These are phyloP conservation scores for Misgurnus mizolepis DNA, from an alignment of 2,113 vertebrate species.

Conservation along the genomic window DNA sequence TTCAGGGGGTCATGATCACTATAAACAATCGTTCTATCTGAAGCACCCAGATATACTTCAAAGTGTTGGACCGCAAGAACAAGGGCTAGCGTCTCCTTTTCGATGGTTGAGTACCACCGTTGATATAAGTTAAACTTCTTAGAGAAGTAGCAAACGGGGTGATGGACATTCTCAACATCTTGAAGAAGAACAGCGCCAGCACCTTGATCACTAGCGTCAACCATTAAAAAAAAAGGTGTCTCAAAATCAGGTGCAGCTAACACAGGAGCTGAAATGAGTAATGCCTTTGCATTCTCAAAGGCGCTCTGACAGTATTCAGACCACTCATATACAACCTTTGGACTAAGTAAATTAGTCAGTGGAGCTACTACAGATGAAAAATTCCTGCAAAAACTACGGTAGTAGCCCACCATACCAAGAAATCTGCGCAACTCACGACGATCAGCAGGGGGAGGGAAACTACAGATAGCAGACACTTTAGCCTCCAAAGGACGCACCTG, in stretches of 20 bases:
- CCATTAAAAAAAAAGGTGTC: neutral
- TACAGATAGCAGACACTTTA: neutral
- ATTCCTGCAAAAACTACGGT: neutral
- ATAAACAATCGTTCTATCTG: no score
- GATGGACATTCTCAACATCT: neutral
- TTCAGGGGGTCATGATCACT: no score
- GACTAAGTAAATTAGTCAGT: neutral
- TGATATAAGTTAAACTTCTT: neutral
- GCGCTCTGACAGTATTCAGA: neutral
- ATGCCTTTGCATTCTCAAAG: neutral
- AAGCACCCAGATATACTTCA: no score
- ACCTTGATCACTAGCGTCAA: neutral
- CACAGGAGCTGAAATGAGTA: neutral
- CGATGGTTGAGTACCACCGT: neutral
- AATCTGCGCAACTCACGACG: neutral
- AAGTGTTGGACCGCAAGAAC: neutral
- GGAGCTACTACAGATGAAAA: neutral
- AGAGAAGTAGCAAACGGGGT: neutral
- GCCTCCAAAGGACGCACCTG: neutral
- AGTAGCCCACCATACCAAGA: neutral
- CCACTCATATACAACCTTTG: neutral
- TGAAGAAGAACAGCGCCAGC: neutral
- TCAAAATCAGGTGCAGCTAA: neutral
- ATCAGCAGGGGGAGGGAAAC: neutral
- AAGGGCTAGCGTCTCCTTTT: neutral